A percentile compares a stretch with the other conserved stretches of the same genome.
These are phyloP conservation scores for Sebastes vulpes DNA, from an alignment of 2,797 vertebrate species.

Conservation along the genomic window DNA sequence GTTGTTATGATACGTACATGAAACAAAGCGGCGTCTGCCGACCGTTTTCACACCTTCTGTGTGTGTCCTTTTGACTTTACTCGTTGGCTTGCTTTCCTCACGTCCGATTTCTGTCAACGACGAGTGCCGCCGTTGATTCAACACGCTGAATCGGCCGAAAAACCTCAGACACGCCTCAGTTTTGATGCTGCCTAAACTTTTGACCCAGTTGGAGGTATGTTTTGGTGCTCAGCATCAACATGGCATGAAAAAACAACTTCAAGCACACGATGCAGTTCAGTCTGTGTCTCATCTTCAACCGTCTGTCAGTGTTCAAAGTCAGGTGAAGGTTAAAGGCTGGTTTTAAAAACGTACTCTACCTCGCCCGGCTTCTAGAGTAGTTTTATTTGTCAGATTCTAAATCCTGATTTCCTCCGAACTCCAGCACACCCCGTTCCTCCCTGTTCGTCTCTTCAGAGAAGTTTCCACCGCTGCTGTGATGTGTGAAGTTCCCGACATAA, in stretches of 20 bases:
- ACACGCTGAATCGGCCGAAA: too few relatives aligned
- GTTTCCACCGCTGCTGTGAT: slow-evolving; percentile 10
- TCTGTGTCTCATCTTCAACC: neutral
- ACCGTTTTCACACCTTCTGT: too few relatives aligned
- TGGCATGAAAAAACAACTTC: neutral
- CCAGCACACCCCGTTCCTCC: neutral
- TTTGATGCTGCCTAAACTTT: too few relatives aligned
- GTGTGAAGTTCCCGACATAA: slow-evolving; percentile 30
- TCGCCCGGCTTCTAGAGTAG: rapidly evolving
- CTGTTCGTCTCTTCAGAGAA: slow-evolving; percentile 11
- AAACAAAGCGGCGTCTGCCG: rapidly evolving
- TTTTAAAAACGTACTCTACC: neutral
- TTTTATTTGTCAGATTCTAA: neutral
- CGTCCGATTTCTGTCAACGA: too few relatives aligned
- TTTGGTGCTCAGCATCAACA: neutral
- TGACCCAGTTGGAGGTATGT: neutral
- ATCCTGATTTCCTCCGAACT: neutral
- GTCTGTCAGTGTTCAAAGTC: neutral
- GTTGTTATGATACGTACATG: too few relatives aligned
- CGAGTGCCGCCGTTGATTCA: rapidly evolving
- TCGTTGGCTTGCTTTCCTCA: too few relatives aligned
- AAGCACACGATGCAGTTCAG: neutral
- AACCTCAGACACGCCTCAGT: too few relatives aligned
- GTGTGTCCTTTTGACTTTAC: too few relatives aligned
- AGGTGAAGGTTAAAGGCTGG: neutral